Evolutionary conservation across 2,113 vertebrate genomes (phyloP).

Genomic region (Isichthys henryi): DNA sequence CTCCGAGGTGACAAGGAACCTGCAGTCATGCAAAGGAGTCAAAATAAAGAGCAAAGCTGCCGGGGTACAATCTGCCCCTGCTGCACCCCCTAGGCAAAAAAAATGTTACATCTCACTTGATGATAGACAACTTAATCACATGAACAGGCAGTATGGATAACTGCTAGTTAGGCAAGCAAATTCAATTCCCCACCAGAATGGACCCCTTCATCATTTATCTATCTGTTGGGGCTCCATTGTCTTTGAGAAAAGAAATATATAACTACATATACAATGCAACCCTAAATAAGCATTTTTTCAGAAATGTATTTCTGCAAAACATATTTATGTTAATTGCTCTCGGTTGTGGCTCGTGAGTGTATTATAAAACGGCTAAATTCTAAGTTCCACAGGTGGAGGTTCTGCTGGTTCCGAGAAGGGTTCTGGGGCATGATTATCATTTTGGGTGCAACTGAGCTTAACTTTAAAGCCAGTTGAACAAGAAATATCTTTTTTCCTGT

Average conservation of each 20-base stretch:
- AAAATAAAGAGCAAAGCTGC: neutral
- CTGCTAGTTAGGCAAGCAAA: constrained; percentile 35
- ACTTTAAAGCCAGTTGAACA: neutral
- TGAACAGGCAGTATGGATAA: constrained; percentile 34
- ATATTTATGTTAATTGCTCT: constrained; percentile 11
- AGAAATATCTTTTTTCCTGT: neutral
- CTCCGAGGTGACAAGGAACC: neutral
- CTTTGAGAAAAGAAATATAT: constrained; percentile 34
- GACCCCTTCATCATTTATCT: constrained; percentile 17
- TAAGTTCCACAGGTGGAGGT: neutral
- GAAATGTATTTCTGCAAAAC: constrained; percentile 2
- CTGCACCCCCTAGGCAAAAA: neutral
- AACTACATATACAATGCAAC: constrained; percentile 13
- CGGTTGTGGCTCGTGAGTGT: neutral
- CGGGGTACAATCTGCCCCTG: neutral
- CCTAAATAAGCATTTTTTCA: neutral
- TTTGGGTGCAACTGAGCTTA: neutral
- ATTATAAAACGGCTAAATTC: neutral
- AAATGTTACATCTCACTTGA: constrained; percentile 7
- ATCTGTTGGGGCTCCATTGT: constrained; percentile 8
- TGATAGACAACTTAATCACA: constrained; percentile 33
- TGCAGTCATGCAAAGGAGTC: neutral
- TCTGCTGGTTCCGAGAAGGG: neutral
- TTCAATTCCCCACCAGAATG: constrained; percentile 28
- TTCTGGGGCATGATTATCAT: neutral